Evolutionary conservation across 2,888 invertebrate genomes (phyloP).

Genomic region (Ommatoiulus sabulosus): DNA sequence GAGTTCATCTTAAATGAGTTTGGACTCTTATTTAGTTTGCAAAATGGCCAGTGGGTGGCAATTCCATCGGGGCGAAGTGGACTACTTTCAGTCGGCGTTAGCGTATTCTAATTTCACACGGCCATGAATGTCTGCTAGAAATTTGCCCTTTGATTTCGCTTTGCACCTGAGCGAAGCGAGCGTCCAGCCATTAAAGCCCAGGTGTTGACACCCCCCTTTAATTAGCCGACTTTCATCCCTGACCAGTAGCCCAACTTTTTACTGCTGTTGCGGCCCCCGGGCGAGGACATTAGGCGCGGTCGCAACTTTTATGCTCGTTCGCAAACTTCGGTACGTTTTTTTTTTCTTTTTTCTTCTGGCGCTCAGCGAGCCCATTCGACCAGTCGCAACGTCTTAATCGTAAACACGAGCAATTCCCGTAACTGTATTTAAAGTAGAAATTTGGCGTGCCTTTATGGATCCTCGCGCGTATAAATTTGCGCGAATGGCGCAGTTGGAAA

Average conservation of each 20-base stretch:
- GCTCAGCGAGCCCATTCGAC: neutral
- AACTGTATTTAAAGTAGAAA: conserved; percentile 48
- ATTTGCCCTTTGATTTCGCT: too few relatives aligned
- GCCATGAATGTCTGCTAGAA: too few relatives aligned
- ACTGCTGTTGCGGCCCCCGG: conserved; percentile 14
- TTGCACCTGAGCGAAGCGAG: neutral
- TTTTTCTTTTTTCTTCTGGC: neutral
- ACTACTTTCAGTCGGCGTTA: too few relatives aligned
- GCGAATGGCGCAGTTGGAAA: neutral
- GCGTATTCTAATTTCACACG: too few relatives aligned
- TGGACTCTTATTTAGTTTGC: too few relatives aligned
- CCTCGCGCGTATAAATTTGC: neutral
- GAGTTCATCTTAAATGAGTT: too few relatives aligned
- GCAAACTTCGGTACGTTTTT: neutral
- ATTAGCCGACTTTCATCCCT: neutral
- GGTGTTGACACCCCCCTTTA: neutral
- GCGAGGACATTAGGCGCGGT: neutral
- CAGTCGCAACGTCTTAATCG: conserved; percentile 9
- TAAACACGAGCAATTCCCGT: conserved; percentile 46
- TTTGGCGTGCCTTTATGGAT: conserved; percentile 31
- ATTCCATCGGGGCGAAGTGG: too few relatives aligned
- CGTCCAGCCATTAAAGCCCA: neutral
- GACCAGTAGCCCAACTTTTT: neutral
- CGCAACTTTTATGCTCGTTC: neutral
- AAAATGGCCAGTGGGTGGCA: too few relatives aligned